Evolutionary conservation across 2,888 invertebrate genomes (phyloP), one percentile per base, ranked within the genome.

Genomic region (Cyclophora albipunctata): DNA sequence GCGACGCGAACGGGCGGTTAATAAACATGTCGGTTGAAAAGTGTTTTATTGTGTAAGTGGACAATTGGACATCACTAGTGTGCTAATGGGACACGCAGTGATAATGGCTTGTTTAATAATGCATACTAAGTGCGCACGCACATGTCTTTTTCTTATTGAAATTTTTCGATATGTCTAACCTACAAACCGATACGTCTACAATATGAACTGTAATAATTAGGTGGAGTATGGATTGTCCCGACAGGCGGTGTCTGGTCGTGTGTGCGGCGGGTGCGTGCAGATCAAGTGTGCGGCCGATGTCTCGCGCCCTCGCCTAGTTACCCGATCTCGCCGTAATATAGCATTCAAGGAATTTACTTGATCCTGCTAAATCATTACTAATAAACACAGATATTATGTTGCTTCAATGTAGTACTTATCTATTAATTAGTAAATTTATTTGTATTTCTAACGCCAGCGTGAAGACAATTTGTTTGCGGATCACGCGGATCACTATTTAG

Each of bases 351-450:
- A 51, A 59, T 54, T 58, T 51, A 58, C 50, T 57, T 55, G 59
- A 62, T 60, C 57, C 60, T 52, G 58, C 54, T 54, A 58, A 63
- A 62, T 59, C 57, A 66, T 64, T 59, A 58, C 54, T 58, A 63
- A 66, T 63, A 55, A 62, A 64, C 52, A 54, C 55, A 48, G 53
- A 43, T 51, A 52, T 58, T 58, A 49, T 45, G 45, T 48, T 46
- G 54, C 52, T 52, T 45, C 45, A 46, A 51, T 51, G 53, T 48
- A 47, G 58, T 58, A 20, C 20, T 20, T 20, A n/a, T n/a, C n/a
- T n/a, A 58, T 59, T 57, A 54, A 58, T 57, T 50, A 54, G 52
- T 50, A 58, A 55, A 58, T 60, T 58, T 59, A 57, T 58, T 57
- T 55, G 50, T 53, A 56, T 58, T 57, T 55, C 51, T 53, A 56